phyloP scores from a whole-genome alignment of 2,797 vertebrate genomes.

The Heliangelus exortis region DNA sequence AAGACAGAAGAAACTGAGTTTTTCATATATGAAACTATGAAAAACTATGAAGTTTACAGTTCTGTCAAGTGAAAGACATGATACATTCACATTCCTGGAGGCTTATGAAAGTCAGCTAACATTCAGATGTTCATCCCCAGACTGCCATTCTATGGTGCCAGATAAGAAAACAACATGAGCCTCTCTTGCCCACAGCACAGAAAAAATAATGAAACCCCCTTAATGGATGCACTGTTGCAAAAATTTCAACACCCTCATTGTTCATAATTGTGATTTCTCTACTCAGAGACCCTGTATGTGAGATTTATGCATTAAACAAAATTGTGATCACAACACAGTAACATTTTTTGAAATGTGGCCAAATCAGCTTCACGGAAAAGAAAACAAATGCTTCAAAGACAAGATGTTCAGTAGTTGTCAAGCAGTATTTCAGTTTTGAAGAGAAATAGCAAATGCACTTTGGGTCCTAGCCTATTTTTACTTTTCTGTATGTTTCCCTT shows the following conservation, averaged over 20 bases:
- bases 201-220: neutral
- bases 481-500: neutral
- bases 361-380: neutral
- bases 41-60: neutral
- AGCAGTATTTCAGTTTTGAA: neutral
- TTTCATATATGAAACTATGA: neutral
- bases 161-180: neutral
- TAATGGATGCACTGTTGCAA: neutral
- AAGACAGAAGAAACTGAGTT: neutral
- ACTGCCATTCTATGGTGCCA: neutral
- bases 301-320: neutral
- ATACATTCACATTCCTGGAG: neutral
- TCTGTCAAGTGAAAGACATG: neutral
- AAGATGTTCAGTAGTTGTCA: neutral
- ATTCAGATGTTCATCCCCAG: neutral
- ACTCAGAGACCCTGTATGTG: neutral
- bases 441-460: conserved; percentile 24
- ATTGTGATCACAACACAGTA: neutral
- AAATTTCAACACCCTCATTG: neutral
- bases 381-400: neutral
- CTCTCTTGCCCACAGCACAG: neutral
- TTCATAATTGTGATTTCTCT: neutral
- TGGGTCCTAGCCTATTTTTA: neutral
- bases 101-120: neutral
- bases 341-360: neutral